Evolutionary conservation across 2,113 vertebrate species (phyloP).

Genomic region (Ciconia stormi): DNA sequence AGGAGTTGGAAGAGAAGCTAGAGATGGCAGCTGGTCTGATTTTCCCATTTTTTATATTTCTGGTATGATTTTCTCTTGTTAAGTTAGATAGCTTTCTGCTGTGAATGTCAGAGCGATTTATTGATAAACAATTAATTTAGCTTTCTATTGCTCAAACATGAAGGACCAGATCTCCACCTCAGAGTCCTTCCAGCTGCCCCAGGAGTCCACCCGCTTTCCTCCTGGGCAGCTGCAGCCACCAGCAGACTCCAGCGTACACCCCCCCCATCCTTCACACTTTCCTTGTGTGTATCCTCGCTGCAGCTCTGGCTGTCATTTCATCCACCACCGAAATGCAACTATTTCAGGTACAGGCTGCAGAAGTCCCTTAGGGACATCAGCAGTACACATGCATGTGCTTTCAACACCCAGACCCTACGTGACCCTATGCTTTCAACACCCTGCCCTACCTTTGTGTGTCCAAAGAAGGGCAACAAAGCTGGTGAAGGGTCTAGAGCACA

Average conservation of each 20-base stretch:
- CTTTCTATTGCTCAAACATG: not conserved
- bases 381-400: fast-evolving
- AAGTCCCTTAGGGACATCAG: not conserved
- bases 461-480: too few species aligned
- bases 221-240: not conserved
- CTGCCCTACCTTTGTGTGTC: too few species aligned
- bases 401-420: not conserved
- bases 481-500: too few species aligned
- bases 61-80: not conserved
- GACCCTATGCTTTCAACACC: too few species aligned
- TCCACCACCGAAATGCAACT: not conserved
- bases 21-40: not conserved
- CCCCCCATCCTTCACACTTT: not conserved
- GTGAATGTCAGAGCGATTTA: not conserved
- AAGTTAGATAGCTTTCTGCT: not conserved
- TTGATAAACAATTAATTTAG: not conserved
- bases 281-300: fast-evolving
- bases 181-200: not conserved
- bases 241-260: fast-evolving
- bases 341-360: not conserved
- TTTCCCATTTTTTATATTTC: not conserved
- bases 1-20: not conserved
- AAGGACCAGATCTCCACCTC: not conserved
- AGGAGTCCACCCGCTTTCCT: not conserved
- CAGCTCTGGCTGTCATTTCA: not conserved